Evolutionary conservation across 1,140 invertebrate genomes (phyloP), one percentile per base, ranked within the genome.

Genomic region (Drosophila pachea): DNA sequence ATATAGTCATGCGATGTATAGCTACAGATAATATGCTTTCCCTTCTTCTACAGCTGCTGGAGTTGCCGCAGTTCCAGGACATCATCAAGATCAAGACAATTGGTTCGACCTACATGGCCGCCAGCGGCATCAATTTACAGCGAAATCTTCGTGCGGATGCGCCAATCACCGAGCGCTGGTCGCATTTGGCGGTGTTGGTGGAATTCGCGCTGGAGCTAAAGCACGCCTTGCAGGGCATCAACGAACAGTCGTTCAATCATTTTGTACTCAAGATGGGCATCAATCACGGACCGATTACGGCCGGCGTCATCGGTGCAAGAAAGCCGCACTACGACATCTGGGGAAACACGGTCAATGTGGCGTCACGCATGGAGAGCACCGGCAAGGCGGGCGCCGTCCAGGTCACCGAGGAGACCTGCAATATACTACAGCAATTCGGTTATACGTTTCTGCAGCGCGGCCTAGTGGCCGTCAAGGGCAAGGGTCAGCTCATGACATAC

Each of bases 41-140:
- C 7, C 43, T 12, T 14, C 1, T 9, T 2, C 52, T 74, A 5
- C 8, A 97, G 96, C 90, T 98, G 60, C 87, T 98, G 62, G 96
- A 97, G 82, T 91, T 95, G 59, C 91, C 93, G 0, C 94, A 96
- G 86, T 97, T 96, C 88, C 94, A 95, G 88, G 94, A 96, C 79
- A 97, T 98, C 36, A 97, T 97, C 55, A 99, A 99, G 92, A 99
- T 99, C 50, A 99, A 99, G 91, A 99, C 98, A 9, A 99, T 99
- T 75, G 96, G 97, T 31, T 97, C 97, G 1, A 98, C 97, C 0
- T 99, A 99, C 87, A 99, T 99, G 98, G 97, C 97, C 42, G 97
- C 97, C 0, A 97, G 96, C 73, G 98, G 97, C 42, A 91, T 98
- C 71, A 96, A 95, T 83, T 92, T 94, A 38, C 91, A 93, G 12